These are phyloP conservation scores for Epizoanthus ramosus DNA, from an alignment of 92 coral and sea anemone genomes.

Conservation along the genomic window DNA sequence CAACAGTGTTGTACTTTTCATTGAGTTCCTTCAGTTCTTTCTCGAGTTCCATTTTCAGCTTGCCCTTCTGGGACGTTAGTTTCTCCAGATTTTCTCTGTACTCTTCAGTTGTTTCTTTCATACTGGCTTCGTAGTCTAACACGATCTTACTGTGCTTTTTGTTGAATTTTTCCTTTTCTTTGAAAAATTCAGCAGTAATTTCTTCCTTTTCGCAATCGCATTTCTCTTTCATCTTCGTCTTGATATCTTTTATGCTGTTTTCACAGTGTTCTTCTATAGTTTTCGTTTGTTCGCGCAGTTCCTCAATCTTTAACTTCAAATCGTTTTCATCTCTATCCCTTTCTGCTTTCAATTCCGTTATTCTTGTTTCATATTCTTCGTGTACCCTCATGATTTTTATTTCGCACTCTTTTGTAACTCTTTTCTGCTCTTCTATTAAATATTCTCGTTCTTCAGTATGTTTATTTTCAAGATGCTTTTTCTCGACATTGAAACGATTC, in stretches of 20 bases:
- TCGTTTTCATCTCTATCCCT: not conserved
- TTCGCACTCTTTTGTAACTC: not conserved
- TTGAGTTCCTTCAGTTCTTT: not conserved
- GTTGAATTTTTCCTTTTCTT: constrained; percentile 16
- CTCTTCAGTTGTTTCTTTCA: constrained; percentile 5
- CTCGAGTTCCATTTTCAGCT: constrained; percentile 4
- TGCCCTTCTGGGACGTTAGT: not conserved
- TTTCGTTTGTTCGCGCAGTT: not conserved
- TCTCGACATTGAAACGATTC: constrained; percentile 7
- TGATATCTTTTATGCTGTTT: not conserved
- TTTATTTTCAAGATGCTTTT: not conserved
- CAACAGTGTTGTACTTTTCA: not conserved
- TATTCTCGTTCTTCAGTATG: not conserved
- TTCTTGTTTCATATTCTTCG: constrained; percentile 1
- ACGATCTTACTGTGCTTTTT: constrained; percentile 3
- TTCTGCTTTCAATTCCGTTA: not conserved
- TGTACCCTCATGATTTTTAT: not conserved
- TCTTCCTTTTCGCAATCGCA: not conserved
- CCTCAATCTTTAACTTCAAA: not conserved
- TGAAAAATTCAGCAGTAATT: not conserved
- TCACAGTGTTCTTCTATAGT: constrained; percentile 10
- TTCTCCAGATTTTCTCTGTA: not conserved
- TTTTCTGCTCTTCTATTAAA: not conserved
- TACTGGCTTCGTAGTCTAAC: not conserved
- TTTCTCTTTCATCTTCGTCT: not conserved